Percentiles rank a stretch among this genome's conserved stretches.
Evolutionary conservation across 2,888 invertebrate species (phyloP).

Genomic region (Parnassius smintheus): DNA sequence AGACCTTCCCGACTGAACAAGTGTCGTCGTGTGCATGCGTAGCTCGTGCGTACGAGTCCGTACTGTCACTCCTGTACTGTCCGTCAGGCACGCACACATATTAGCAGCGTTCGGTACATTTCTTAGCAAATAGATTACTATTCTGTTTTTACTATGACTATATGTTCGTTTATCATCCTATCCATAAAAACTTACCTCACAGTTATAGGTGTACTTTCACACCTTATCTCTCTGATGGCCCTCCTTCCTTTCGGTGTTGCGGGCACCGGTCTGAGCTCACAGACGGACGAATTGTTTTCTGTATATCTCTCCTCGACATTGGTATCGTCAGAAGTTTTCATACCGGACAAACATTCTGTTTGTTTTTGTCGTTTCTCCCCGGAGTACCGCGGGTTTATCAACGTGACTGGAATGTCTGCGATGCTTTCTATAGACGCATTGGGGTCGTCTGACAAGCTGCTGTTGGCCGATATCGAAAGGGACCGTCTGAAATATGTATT

Average conservation of each 20-base stretch:
- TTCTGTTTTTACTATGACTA: too few species aligned
- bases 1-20: too few species aligned
- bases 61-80: too few species aligned
- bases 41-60: too few species aligned
- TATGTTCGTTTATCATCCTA: too few species aligned
- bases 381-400: conserved; percentile 63
- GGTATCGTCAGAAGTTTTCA: not conserved
- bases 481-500: conserved; percentile 49
- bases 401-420: conserved; percentile 67
- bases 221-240: conserved; percentile 47
- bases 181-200: conserved; percentile 45
- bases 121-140: too few species aligned
- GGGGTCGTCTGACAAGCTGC: conserved; percentile 70
- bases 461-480: conserved; percentile 66
- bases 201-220: conserved; percentile 48
- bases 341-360: not conserved
- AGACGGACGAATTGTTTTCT: conserved; percentile 8
- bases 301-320: not conserved
- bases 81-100: too few species aligned
- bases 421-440: conserved; percentile 71
- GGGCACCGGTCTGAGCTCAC: conserved; percentile 14
- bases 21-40: too few species aligned
- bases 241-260: conserved; percentile 53
- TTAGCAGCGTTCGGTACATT: too few species aligned
- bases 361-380: not conserved